Evolutionary conservation across 2,113 vertebrate species (phyloP).

Genomic region (Ceyx margarethae): DNA sequence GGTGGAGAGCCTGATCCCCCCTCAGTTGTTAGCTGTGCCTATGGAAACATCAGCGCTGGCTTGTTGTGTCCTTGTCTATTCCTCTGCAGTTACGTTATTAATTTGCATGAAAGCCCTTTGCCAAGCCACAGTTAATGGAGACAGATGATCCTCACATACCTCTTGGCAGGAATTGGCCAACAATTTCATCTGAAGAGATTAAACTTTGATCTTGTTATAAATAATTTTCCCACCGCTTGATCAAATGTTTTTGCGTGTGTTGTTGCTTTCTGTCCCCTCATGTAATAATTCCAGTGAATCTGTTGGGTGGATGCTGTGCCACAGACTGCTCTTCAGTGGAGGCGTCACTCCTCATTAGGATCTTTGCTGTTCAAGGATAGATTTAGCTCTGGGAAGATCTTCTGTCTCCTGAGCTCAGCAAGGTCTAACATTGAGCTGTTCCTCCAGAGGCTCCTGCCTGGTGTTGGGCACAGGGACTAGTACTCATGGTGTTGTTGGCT

Average conservation of each 20-base stretch:
- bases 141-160: slow-evolving; percentile 50
- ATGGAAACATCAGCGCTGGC: not conserved
- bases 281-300: not conserved
- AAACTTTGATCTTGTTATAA: slow-evolving; percentile 64
- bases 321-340: not conserved
- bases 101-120: slow-evolving; percentile 62
- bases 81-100: slow-evolving; percentile 8
- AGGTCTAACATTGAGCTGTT: not conserved
- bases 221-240: slow-evolving; percentile 59
- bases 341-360: slow-evolving; percentile 19
- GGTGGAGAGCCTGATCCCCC: not conserved
- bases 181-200: slow-evolving; percentile 69
- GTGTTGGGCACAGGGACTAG: rapidly evolving
- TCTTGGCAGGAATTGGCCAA: slow-evolving; percentile 49
- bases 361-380: not conserved
- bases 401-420: not conserved
- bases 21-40: not conserved
- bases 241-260: not conserved
- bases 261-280: not conserved
- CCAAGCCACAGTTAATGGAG: slow-evolving; percentile 63
- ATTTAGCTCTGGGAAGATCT: slow-evolving; percentile 5
- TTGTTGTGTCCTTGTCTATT: slow-evolving; percentile 24
- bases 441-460: not conserved
- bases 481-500: not conserved
- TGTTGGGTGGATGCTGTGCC: not conserved